Evolutionary conservation across 1,140 invertebrate species (phyloP).

Genomic region (Bombus waltoni): DNA sequence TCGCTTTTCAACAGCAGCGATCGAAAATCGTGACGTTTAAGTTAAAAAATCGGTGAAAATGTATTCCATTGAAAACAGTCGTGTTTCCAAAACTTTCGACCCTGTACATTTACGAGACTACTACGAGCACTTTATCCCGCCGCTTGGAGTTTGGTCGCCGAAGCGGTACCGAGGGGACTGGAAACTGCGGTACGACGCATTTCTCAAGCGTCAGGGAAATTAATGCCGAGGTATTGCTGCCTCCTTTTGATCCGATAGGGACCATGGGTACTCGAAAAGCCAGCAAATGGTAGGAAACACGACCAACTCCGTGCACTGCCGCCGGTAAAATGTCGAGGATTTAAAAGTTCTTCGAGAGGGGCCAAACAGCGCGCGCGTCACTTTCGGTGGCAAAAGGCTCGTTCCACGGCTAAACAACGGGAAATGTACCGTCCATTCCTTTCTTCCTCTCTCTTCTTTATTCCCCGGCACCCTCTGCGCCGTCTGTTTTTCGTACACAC

Average conservation of each 20-base stretch:
- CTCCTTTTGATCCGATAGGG: conserved; percentile 40
- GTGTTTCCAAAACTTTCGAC: not conserved
- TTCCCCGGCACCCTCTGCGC: not conserved
- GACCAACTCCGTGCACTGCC: not conserved
- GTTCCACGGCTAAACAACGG: conserved; percentile 50
- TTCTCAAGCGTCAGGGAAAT: conserved; percentile 25
- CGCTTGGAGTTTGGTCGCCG: not conserved
- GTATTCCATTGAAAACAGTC: not conserved
- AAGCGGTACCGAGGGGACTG: not conserved
- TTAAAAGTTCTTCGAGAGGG: conserved; percentile 61
- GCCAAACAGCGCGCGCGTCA: not conserved
- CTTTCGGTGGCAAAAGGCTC: conserved; percentile 16
- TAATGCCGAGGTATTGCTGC: conserved; percentile 26
- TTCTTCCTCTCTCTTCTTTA: conserved; percentile 5
- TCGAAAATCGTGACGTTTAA: no score
- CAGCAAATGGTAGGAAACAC: conserved; percentile 41
- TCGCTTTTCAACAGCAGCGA: no score
- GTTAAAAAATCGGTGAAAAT: no score
- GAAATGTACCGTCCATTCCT: conserved; percentile 32
- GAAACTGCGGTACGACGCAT: not conserved
- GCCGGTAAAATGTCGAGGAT: conserved; percentile 57
- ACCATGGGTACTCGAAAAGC: conserved; percentile 10
- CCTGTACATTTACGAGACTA: not conserved
- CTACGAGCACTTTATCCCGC: not conserved
- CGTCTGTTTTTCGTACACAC: not conserved